phyloP scores from a whole-genome alignment of 1,140 invertebrate genomes.

The Apis cerana region DNA sequence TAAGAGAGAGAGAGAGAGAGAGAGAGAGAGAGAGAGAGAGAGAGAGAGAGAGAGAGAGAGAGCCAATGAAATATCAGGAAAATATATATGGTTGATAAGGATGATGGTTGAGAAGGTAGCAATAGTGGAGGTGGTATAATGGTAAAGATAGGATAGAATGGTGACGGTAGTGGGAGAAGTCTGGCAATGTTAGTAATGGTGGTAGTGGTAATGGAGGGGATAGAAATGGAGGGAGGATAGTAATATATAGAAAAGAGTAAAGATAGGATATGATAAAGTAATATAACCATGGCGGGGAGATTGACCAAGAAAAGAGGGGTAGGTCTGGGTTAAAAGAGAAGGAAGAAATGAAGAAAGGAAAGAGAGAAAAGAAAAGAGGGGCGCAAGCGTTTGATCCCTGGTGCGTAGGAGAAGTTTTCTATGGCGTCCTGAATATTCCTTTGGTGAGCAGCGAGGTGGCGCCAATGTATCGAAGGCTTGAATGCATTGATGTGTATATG shows the following conservation, averaged over 20 bases:
- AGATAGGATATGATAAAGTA: neutral
- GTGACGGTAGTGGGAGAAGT: neutral
- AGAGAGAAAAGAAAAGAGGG: neutral
- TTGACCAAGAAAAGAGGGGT: neutral
- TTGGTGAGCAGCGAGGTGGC: slow-evolving; percentile 70
- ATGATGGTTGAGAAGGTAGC: slow-evolving; percentile 7
- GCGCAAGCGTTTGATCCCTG: slow-evolving; percentile 8
- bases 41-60: neutral
- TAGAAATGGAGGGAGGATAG: neutral
- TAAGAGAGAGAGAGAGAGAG: neutral
- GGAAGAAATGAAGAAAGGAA: too few species aligned
- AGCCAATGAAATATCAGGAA: neutral
- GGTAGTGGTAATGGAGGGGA: neutral
- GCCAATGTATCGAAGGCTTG: slow-evolving; percentile 71
- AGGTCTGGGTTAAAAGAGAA: neutral
- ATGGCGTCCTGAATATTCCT: slow-evolving; percentile 37
- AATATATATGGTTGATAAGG: neutral
- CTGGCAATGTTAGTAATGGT: neutral
- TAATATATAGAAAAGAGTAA: neutral
- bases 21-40: neutral
- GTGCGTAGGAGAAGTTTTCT: slow-evolving; percentile 31
- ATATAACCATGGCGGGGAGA: neutral
- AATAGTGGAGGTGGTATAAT: neutral
- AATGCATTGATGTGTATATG: slow-evolving; percentile 54
- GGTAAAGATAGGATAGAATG: neutral